A percentile compares a stretch with the other conserved stretches of the same genome.
Conservation (phyloP, 2,113 vertebrate genomes). For the Leptodactylus fuscus region DNA sequence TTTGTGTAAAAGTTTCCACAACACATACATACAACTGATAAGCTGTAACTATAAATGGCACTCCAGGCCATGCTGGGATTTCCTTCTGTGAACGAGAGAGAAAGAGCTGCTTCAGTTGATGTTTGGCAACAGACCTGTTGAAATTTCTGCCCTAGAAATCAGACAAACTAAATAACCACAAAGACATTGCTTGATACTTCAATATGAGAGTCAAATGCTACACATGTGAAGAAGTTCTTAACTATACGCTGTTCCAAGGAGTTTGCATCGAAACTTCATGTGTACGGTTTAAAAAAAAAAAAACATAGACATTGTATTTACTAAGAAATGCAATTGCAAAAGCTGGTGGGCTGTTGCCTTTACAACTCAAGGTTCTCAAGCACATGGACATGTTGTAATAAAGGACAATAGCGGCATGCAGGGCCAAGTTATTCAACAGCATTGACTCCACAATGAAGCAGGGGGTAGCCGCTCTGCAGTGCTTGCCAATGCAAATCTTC, state of each 20-base stretch:
- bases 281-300: too few species aligned
- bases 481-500: constrained; percentile 58
- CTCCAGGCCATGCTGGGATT: not conserved
- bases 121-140: not conserved
- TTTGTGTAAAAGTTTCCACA: too few species aligned
- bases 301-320: too few species aligned
- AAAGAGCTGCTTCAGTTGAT: not conserved
- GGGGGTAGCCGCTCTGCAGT: constrained; percentile 27
- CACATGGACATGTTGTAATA: constrained; percentile 44
- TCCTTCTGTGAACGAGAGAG: not conserved
- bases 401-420: constrained; percentile 20
- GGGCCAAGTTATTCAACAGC: constrained; percentile 46
- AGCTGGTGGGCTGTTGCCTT: not conserved
- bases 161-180: not conserved
- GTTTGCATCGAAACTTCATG: too few species aligned
- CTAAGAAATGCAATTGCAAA: too few species aligned
- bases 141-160: not conserved
- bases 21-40: too few species aligned
- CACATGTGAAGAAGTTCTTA: too few species aligned
- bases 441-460: constrained; percentile 45
- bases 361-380: not conserved
- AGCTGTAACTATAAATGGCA: too few species aligned
- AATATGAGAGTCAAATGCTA: not conserved
- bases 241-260: too few species aligned
- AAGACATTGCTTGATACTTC: not conserved